Percentiles rank a stretch among this genome's conserved stretches.
These are phyloP conservation scores for Hypolimnas misippus DNA, from an alignment of 2,888 invertebrate species.

Conservation along the genomic window DNA sequence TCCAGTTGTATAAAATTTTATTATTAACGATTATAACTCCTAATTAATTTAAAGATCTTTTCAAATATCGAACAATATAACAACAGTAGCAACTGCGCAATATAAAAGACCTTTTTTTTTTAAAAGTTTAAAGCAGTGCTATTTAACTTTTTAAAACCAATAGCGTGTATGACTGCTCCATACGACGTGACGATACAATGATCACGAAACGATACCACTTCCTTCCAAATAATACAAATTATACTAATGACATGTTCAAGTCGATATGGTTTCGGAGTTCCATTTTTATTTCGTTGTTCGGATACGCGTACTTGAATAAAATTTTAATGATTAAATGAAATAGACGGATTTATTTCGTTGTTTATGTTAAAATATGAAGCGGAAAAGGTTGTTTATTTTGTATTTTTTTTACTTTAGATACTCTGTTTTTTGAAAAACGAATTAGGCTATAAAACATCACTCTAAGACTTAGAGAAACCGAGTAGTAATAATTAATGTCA, in stretches of 20 bases:
- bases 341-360: too few relatives aligned
- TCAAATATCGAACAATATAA: not conserved
- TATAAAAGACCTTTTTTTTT: not conserved
- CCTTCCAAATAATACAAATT: conserved; percentile 43
- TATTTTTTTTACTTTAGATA: too few relatives aligned
- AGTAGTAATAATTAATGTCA: too few relatives aligned
- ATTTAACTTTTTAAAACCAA: conserved; percentile 16
- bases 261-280: conserved; percentile 15
- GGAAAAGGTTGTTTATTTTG: too few relatives aligned
- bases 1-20: too few relatives aligned
- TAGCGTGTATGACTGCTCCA: conserved; percentile 22
- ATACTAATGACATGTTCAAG: conserved; percentile 41
- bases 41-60: too few relatives aligned
- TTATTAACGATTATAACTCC: too few relatives aligned
- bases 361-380: too few relatives aligned
- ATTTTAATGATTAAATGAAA: not conserved
- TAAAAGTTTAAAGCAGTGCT: conserved; percentile 9
- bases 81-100: conserved; percentile 9
- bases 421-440: too few relatives aligned
- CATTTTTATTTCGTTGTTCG: not conserved
- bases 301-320: conserved; percentile 10
- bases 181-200: conserved; percentile 49
- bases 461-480: too few relatives aligned
- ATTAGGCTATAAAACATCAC: too few relatives aligned
- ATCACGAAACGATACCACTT: conserved; percentile 50